Percentiles rank a stretch among this genome's conserved stretches.
These are phyloP conservation scores for Gymnoscelis rufifasciata DNA, from an alignment of 2,888 invertebrate genomes.

Conservation along the genomic window DNA sequence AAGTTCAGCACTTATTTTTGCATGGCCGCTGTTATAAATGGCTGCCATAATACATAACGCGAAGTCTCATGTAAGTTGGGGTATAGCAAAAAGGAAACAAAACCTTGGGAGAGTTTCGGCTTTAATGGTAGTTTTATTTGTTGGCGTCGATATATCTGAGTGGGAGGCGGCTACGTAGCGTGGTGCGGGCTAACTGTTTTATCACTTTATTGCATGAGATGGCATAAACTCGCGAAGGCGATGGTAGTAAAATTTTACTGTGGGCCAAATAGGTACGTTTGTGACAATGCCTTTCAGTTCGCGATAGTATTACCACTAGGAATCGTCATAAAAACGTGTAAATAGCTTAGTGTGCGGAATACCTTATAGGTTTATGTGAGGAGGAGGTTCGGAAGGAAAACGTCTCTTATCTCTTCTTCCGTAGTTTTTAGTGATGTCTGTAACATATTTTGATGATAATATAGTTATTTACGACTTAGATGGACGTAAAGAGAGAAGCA, in stretches of 20 bases:
- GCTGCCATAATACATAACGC: constrained; percentile 38
- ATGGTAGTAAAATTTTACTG: constrained; percentile 64
- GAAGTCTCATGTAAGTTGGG: constrained; percentile 38
- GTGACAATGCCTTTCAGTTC: constrained; percentile 17
- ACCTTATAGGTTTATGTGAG: background rate
- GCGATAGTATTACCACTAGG: constrained; percentile 10
- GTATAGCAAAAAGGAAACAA: constrained; percentile 62
- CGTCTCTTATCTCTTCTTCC: no score
- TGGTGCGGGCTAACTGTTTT: constrained; percentile 73
- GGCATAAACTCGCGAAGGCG: constrained; percentile 65
- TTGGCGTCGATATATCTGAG: constrained; percentile 67
- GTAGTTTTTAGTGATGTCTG: background rate
- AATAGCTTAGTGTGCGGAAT: constrained; percentile 7
- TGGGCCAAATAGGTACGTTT: constrained; percentile 33
- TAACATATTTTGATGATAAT: background rate
- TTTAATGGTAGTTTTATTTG: constrained; percentile 72
- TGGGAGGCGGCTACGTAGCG: constrained; percentile 60
- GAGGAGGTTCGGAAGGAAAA: no score
- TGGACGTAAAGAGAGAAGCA: no score
- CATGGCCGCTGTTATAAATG: constrained; percentile 38
- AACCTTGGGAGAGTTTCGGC: constrained; percentile 66
- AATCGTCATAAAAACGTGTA: constrained; percentile 10
- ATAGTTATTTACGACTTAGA: background rate
- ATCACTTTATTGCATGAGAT: constrained; percentile 77
- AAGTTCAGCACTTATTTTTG: constrained; percentile 29